Conservation (phyloP, 2,797 vertebrate species). For the Cyclopterus lumpus region DNA sequence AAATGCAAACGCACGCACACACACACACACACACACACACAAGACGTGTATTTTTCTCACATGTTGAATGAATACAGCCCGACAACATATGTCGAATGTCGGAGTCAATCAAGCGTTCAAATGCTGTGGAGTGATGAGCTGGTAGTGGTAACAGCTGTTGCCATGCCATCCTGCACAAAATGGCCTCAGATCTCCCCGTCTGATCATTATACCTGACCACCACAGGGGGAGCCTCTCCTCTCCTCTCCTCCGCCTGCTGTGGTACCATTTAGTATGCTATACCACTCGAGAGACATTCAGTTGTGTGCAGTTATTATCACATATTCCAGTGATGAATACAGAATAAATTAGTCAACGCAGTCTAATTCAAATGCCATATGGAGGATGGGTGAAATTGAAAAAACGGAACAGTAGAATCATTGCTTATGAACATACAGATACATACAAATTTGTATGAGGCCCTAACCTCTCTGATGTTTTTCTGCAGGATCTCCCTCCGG, state of each 20-base stretch:
- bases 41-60: conserved; percentile 58
- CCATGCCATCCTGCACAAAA: conserved; percentile 77
- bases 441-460: conserved; percentile 23
- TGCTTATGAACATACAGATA: neutral
- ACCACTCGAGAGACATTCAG: conserved; percentile 2
- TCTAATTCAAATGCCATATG: conserved; percentile 34
- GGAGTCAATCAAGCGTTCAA: conserved; percentile 75
- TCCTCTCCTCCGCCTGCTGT: neutral
- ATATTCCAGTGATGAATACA: conserved; percentile 41
- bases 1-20: conserved; percentile 25
- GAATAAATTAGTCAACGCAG: conserved; percentile 48
- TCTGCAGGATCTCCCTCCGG: conserved; percentile 71
- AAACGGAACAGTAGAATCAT: neutral
- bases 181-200: conserved; percentile 69
- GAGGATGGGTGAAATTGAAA: conserved; percentile 19
- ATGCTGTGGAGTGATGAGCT: conserved; percentile 73
- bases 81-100: conserved; percentile 79
- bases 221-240: conserved; percentile 55
- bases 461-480: conserved; percentile 44
- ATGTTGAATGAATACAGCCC: conserved; percentile 59
- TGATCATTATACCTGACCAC: conserved; percentile 71
- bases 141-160: conserved; percentile 79
- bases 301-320: conserved; percentile 52
- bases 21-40: conserved; percentile 21
- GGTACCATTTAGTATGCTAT: conserved; percentile 35